A percentile compares a stretch with the other conserved stretches of the same genome.
Conservation (phyloP, 2,113 vertebrate genomes). For the Macrotis lagotis region DNA sequence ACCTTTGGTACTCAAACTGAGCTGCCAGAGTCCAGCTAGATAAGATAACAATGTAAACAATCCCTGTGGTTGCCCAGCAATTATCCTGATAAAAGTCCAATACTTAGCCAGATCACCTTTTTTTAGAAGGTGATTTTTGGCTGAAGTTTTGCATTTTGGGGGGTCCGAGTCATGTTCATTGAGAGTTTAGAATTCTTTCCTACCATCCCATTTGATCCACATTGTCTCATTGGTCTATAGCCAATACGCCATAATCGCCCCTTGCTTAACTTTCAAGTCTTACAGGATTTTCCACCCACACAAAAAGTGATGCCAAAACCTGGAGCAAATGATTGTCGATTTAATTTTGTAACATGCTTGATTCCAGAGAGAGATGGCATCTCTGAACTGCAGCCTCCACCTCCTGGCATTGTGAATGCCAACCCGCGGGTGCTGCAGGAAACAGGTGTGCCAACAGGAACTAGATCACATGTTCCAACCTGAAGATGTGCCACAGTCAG, state of each 20-base stretch:
- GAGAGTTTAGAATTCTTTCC: too few relatives aligned
- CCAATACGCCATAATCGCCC: neutral
- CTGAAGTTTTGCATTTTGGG: neutral
- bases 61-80: rapidly evolving
- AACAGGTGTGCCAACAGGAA: neutral
- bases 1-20: neutral
- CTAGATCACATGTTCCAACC: neutral
- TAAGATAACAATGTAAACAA: neutral
- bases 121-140: neutral
- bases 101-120: neutral
- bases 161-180: too few relatives aligned
- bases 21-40: neutral
- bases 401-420: constrained; percentile 2
- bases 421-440: neutral
- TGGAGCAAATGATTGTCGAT: neutral
- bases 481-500: neutral
- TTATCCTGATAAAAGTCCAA: neutral
- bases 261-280: neutral
- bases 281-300: neutral
- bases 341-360: constrained; percentile 53
- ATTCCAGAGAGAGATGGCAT: neutral
- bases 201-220: neutral
- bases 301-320: constrained; percentile 21
- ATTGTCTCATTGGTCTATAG: neutral
- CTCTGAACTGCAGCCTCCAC: neutral